Percentiles rank a stretch among this genome's conserved stretches.
These are phyloP conservation scores for Probaryconus sp. DNA, from an alignment of 1,140 invertebrate genomes.

Conservation along the genomic window DNA sequence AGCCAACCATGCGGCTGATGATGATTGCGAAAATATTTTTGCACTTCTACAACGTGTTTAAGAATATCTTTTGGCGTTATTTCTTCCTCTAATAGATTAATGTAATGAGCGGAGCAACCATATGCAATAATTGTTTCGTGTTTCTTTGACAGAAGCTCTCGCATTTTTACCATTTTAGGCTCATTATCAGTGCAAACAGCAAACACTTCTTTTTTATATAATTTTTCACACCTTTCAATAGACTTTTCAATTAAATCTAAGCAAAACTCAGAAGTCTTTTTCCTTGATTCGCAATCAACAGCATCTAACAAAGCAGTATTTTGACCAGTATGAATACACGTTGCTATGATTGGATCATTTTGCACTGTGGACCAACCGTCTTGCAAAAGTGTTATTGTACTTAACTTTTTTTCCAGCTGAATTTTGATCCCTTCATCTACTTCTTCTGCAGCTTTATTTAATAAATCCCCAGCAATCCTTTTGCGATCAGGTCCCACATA, in stretches of 20 bases:
- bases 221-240: too few species aligned
- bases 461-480: conserved; percentile 2
- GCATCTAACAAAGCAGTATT: too few species aligned
- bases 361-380: too few species aligned
- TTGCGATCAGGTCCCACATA: conserved; percentile 16
- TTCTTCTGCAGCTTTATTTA: background rate
- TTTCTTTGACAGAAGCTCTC: conserved; percentile 1
- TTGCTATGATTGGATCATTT: too few species aligned
- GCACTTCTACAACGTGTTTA: conserved; percentile 12
- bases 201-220: background rate
- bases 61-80: background rate
- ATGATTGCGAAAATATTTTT: conserved; percentile 4
- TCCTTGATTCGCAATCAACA: too few species aligned
- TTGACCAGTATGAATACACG: too few species aligned
- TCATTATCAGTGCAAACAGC: conserved; percentile 18
- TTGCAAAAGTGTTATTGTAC: too few species aligned
- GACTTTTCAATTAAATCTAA: too few species aligned
- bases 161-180: conserved; percentile 17
- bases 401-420: too few species aligned
- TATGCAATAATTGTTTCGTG: background rate
- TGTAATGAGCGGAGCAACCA: conserved; percentile 13
- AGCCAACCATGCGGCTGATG: conserved; percentile 1
- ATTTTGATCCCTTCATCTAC: too few species aligned
- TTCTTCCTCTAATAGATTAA: conserved; percentile 15
- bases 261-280: too few species aligned